Percentiles rank a stretch among this genome's conserved stretches.
Conservation (phyloP, 2,113 vertebrate species). For the Amazona vittata region DNA sequence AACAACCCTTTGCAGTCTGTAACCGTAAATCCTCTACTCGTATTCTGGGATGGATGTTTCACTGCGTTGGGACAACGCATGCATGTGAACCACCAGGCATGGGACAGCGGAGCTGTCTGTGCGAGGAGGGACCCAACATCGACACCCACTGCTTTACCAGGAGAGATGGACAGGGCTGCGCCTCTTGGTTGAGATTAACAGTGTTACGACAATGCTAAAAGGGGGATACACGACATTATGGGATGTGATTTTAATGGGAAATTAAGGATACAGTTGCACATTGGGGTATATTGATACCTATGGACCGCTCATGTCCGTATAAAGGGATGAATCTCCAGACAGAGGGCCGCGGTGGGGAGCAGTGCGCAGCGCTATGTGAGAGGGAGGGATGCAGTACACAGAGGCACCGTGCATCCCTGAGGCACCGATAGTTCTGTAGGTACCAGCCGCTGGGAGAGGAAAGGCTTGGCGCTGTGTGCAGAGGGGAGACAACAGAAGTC, state of each 20-base stretch:
- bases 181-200: background rate
- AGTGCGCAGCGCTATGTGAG: background rate
- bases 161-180: background rate
- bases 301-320: rapidly evolving
- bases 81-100: rapidly evolving
- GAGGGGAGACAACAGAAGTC: background rate
- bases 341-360: background rate
- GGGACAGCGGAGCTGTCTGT: rapidly evolving
- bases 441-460: background rate
- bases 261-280: background rate
- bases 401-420: rapidly evolving
- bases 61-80: rapidly evolving
- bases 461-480: background rate
- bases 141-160: rapidly evolving
- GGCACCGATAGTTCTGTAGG: background rate
- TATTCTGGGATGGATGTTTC: rapidly evolving
- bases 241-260: background rate
- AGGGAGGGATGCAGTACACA: rapidly evolving
- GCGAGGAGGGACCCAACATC: background rate
- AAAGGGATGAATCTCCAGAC: background rate
- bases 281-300: background rate
- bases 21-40: background rate
- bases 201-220: rapidly evolving
- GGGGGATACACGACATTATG: background rate
- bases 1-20: background rate